Base-by-base conservation (phyloP, 92 coral and sea anemone species). In the Porites rus region DNA sequence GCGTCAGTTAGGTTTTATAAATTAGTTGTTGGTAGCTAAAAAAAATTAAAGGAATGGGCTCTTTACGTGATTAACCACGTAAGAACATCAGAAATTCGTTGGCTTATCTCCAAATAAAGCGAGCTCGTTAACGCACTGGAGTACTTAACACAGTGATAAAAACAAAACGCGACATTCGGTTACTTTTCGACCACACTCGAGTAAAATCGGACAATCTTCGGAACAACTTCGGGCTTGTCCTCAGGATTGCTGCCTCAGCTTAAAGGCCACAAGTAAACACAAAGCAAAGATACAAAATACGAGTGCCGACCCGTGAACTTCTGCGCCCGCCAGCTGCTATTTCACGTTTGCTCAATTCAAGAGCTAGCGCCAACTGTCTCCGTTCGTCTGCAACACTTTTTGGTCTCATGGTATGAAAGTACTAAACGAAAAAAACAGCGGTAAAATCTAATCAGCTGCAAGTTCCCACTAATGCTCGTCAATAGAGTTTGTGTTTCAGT, bases 321-420 rank as follows among this genome's bases (percentile, higher is more conserved):
- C 76, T 75, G 77, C 28, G 53, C 7, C 65, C 24, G 61, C 51
- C 77, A 67, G 51, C 17, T 65, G 17, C 50, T 31, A 13, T 31
- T 58, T 65, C 81, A 60, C 96, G 94, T 87, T 93, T 94, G 93
- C 98, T 94, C 70, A 94, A 92, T 78, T 88, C 92, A 65, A 93
- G 73, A 59, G 98, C 96, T 82, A 86, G 50, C 46, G 92, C 96
- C 96, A 94, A 61, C 93, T 93, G 98, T 54, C 95, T 89, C 88
- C 83, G 94, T 22, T 94, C 98, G 46, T 93, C 98, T 43, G 88
- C 88, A 24, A 81, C 83, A 72, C 74, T 93, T 90, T 94, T 88
- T 7, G 94, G 96, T 63, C 85, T 88, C 84, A 91, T 63, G 69
- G 69, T 85, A 80, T 76, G 38, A 83, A 77, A 10, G 88, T 78